phyloP scores from a whole-genome alignment of 2,888 invertebrate genomes.

The Ephialtes manifestator region DNA sequence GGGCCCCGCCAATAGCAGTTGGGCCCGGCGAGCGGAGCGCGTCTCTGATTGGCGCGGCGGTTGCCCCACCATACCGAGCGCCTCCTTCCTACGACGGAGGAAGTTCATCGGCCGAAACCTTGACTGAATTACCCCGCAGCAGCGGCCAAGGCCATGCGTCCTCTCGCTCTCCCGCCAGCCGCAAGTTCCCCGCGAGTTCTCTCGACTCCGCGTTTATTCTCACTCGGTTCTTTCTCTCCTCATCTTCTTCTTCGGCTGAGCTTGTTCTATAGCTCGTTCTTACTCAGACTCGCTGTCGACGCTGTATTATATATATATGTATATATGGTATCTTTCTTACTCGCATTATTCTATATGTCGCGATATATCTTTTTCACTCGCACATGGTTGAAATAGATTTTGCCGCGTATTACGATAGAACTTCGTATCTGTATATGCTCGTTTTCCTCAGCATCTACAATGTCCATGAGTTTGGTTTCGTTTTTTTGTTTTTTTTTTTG shows the following conservation, averaged over 20 bases:
- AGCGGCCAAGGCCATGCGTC: slow-evolving; percentile 90
- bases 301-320: not conserved
- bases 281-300: slow-evolving; percentile 36
- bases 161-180: slow-evolving; percentile 74
- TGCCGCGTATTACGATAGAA: slow-evolving; percentile 16
- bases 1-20: slow-evolving; percentile 82
- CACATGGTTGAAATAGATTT: slow-evolving; percentile 11
- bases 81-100: slow-evolving; percentile 81
- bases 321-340: slow-evolving; percentile 36
- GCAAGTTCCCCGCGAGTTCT: slow-evolving; percentile 56
- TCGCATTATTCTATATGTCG: slow-evolving; percentile 1
- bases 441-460: slow-evolving; percentile 17
- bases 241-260: slow-evolving; percentile 43
- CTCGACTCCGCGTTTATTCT: slow-evolving; percentile 61
- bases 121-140: slow-evolving; percentile 92
- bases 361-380: slow-evolving; percentile 34
- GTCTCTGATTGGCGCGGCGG: slow-evolving; percentile 60
- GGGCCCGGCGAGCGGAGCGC: slow-evolving; percentile 74
- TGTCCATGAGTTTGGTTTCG: not conserved
- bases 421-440: not conserved
- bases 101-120: slow-evolving; percentile 95
- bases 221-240: slow-evolving; percentile 64
- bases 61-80: slow-evolving; percentile 74
- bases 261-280: slow-evolving; percentile 52
- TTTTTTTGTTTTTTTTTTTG: slow-evolving; percentile 19